Conservation (phyloP, 2,797 vertebrate species). For the Discoglossus pictus region DNA sequence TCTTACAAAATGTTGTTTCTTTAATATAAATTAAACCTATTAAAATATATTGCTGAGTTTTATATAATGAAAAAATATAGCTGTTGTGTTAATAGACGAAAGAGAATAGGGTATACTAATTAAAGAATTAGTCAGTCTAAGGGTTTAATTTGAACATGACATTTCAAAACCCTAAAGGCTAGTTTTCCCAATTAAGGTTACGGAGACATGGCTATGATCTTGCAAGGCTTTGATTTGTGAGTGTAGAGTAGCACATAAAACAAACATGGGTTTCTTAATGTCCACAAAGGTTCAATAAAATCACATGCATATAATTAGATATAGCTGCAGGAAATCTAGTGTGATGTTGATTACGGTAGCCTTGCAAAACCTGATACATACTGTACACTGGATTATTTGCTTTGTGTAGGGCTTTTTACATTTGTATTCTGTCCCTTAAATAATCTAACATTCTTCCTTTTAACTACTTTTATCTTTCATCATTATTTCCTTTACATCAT, state of each 20-base stretch:
- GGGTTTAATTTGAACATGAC: slow-evolving; percentile 58
- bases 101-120: slow-evolving; percentile 35
- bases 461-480: too few species aligned
- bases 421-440: neutral
- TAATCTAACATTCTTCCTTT: too few species aligned
- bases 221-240: slow-evolving; percentile 65
- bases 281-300: slow-evolving; percentile 68
- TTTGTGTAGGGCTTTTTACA: slow-evolving; percentile 27
- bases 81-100: slow-evolving; percentile 12
- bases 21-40: neutral
- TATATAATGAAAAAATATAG: neutral
- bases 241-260: slow-evolving; percentile 65
- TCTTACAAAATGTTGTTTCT: neutral
- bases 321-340: slow-evolving; percentile 60
- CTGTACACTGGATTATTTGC: slow-evolving; percentile 26
- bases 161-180: slow-evolving; percentile 67
- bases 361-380: slow-evolving; percentile 46
- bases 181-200: slow-evolving; percentile 67
- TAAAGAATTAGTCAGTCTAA: slow-evolving; percentile 50
- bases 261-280: slow-evolving; percentile 65
- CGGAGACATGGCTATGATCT: slow-evolving; percentile 62
- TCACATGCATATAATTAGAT: slow-evolving; percentile 52
- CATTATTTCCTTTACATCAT: too few species aligned
- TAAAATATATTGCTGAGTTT: slow-evolving; percentile 8
- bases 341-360: slow-evolving; percentile 55